Percentiles rank a stretch among this genome's conserved stretches.
Evolutionary conservation across 2,888 invertebrate genomes (phyloP).

Genomic region (Hanleya hanleyi): DNA sequence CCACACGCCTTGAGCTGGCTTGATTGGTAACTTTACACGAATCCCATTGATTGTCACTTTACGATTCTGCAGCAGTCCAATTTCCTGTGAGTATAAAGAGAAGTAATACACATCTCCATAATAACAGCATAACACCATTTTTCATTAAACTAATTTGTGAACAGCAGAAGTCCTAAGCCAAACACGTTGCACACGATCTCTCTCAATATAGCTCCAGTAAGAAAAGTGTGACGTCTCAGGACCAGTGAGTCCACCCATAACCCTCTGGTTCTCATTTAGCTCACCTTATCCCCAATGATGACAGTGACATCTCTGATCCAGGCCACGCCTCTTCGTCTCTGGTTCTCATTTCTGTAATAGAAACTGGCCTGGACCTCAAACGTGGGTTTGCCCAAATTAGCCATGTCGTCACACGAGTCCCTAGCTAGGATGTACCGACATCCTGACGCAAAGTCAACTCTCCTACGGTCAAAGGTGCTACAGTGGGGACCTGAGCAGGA

Average conservation of each 20-base stretch:
- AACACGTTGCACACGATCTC: too few relatives aligned
- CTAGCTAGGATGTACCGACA: background rate
- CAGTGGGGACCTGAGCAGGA: background rate
- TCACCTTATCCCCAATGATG: background rate
- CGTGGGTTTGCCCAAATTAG: background rate
- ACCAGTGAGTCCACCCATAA: too few relatives aligned
- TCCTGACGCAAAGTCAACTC: background rate
- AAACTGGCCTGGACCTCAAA: constrained; percentile 2
- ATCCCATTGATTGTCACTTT: background rate
- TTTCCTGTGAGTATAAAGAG: background rate
- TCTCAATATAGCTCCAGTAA: too few relatives aligned
- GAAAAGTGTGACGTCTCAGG: too few relatives aligned
- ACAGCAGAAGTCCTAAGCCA: too few relatives aligned
- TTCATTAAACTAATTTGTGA: too few relatives aligned
- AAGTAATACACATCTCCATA: too few relatives aligned
- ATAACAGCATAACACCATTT: too few relatives aligned
- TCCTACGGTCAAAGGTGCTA: background rate
- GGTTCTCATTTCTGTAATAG: background rate
- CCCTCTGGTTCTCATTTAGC: too few relatives aligned
- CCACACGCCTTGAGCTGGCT: background rate
- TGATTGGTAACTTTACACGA: background rate
- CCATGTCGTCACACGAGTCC: background rate
- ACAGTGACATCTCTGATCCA: background rate
- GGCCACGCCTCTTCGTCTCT: background rate
- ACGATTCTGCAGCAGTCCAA: background rate